Evolutionary conservation across 2,888 invertebrate species (phyloP), one percentile per base, ranked within the genome.

Genomic region (Thereva unica): DNA sequence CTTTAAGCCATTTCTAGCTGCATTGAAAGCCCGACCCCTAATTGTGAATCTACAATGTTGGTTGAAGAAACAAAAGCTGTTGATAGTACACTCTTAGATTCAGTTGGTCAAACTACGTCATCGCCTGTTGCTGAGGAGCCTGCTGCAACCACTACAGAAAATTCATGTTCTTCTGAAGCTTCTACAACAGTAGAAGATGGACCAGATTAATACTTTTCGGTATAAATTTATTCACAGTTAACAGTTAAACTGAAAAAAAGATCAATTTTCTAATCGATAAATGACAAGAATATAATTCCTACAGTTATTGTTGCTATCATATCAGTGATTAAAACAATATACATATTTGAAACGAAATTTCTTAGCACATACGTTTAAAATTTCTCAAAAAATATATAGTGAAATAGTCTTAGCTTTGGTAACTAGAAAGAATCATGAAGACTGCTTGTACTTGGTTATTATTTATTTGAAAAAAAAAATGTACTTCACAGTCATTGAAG

Each of bases 251-350:
- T 35, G 23, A 50, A 34, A 23, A 50, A 59, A 34, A 61, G 61
- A 49, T 61, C 61, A 61, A 61, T 61, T 50, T 50, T 38, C 61
- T 61, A 61, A 41, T 50, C 23, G 41, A 50, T 37, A 61, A 61
- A 61, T 50, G 50, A 61, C 50, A 59, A 45, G 49, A 47, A 41
- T 37, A 50, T 23, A 23, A 23, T 23, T 23, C 23, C 23, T 45
- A 23, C 61, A 40, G 61, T 50, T 61, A 61, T 50, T 61, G 50
- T 61, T 61, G 40, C 50, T 50, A 61, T 50, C 61, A 61, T 61
- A 61, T 61, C 61, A 61, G 50, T 41, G 38, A 40, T 50, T 61
- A 41, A 61, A 50, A 61, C 50, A 45, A 61, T 61, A 50, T 50
- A 61, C 61, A 50, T 61, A 61, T 47, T 23, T 23, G 23, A 23